These are phyloP conservation scores for Pelodiscus sinensis DNA, from an alignment of 2,113 vertebrate genomes.

Conservation along the genomic window DNA sequence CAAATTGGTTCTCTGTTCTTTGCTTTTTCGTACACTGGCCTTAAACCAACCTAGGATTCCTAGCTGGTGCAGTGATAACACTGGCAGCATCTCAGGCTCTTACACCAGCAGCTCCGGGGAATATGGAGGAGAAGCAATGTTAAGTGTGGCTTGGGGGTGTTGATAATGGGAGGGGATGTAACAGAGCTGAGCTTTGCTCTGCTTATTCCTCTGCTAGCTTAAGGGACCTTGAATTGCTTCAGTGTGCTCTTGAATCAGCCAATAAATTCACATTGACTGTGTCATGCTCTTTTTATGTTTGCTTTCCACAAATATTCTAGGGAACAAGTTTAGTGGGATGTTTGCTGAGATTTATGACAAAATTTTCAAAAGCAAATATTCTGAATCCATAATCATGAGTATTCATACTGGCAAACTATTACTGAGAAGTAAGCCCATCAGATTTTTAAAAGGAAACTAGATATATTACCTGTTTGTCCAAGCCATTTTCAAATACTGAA, in stretches of 20 bases:
- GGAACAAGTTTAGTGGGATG: neutral
- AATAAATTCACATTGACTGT: neutral
- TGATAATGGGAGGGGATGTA: neutral
- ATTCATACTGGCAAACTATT: neutral
- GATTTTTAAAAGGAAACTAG: neutral
- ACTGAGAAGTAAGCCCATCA: neutral
- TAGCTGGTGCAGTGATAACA: neutral
- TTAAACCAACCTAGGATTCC: neutral
- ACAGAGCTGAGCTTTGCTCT: neutral
- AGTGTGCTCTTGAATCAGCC: neutral
- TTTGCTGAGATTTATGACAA: neutral
- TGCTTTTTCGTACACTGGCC: neutral
- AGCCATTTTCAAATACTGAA: neutral
- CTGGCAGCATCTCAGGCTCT: neutral
- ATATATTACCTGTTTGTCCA: neutral
- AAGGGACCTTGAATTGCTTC: neutral
- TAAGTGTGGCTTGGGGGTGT: neutral
- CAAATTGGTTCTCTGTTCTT: neutral
- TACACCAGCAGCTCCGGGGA: rapidly evolving
- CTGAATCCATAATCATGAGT: neutral
- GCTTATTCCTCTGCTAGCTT: neutral
- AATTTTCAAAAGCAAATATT: neutral
- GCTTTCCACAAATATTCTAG: neutral
- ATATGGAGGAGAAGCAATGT: neutral
- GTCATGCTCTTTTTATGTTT: rapidly evolving